These are phyloP conservation scores for Darevskia mixta DNA, from an alignment of 2,797 vertebrate genomes.

Conservation along the genomic window DNA sequence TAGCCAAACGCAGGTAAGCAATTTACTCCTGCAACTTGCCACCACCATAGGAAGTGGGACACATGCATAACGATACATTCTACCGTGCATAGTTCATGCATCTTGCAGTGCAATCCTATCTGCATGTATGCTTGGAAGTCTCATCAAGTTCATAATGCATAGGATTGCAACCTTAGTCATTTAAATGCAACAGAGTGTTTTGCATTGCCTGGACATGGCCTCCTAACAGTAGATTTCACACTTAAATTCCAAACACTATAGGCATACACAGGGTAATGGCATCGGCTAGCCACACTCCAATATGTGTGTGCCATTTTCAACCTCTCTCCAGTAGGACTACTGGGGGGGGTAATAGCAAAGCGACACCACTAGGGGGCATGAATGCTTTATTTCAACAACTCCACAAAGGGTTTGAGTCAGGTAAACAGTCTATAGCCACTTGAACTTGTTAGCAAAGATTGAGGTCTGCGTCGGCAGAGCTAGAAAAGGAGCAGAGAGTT, in stretches of 20 bases:
- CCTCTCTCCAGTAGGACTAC: background rate
- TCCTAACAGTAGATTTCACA: background rate
- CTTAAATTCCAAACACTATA: background rate
- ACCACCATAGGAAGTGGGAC: background rate
- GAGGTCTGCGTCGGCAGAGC: constrained; percentile 31
- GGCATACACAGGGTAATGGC: background rate
- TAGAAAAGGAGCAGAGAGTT: constrained; percentile 13
- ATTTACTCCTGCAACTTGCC: background rate
- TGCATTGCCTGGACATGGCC: background rate
- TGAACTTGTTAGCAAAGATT: constrained; percentile 58
- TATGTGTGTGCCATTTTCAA: background rate
- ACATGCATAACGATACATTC: too few species aligned
- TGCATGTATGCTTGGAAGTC: too few species aligned
- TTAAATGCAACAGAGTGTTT: background rate
- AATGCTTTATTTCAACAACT: constrained; percentile 41
- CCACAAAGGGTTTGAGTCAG: constrained; percentile 35
- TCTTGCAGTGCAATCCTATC: too few species aligned
- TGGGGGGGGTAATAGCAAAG: constrained; percentile 55
- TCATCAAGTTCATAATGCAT: too few species aligned
- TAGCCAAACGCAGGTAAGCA: background rate
- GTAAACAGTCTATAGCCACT: background rate
- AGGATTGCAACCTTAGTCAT: background rate
- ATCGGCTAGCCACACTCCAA: background rate
- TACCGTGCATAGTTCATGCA: too few species aligned
- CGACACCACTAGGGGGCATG: constrained; percentile 55